Base-by-base conservation (phyloP, 2,888 invertebrate species). In the Eugnorisma glareosa region DNA sequence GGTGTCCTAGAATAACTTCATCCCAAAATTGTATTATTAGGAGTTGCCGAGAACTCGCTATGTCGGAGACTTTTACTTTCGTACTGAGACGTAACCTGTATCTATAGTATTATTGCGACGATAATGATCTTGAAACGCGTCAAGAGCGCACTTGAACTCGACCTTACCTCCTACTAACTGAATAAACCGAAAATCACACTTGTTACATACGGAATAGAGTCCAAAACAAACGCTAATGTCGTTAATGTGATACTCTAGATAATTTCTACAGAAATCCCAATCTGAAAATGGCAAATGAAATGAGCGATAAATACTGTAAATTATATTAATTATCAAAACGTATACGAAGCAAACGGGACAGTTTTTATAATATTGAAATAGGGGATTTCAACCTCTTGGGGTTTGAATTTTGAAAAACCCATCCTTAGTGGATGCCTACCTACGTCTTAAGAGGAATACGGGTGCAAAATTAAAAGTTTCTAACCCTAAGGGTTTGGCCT, bases 101-200 rank as follows among this genome's bases (percentile, higher is more conserved):
- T 73, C 61, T 64, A 51, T 73, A 69, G 61, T 57, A 69, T 61
- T 81, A 73, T 70, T 79, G 35, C 37, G 64, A 63, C 31, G 81
- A 85, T 85, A 70, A 73, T 70, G 75, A 75, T 85, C 66, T 81
- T 75, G 61, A 70, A 73, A 43, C n/a, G 51, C 59, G 73, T 85
- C 81, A 82, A 85, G 74, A 81, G 81, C 85, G 63, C 85, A 28
- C 63, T 73, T 67, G n/a, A 45, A 67, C 67, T 67, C 70, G 69
- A 63, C 45, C 48, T 51, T 18, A 40, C 35, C 61, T 73, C 21
- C n/a, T 28, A 61, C 43, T 31, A 24, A 63, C 51, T 40, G 2
- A 48, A 31, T 37, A n/a, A 80, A 59, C 21, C 48, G 35, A 57
- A 57, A 48, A 57, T 1, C 13, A n/a, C 57, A 73, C 73, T 67